Evolutionary conservation across 1,140 invertebrate species (phyloP), one percentile per base, ranked within the genome.

Genomic region (Pachypeltis micranthus): DNA sequence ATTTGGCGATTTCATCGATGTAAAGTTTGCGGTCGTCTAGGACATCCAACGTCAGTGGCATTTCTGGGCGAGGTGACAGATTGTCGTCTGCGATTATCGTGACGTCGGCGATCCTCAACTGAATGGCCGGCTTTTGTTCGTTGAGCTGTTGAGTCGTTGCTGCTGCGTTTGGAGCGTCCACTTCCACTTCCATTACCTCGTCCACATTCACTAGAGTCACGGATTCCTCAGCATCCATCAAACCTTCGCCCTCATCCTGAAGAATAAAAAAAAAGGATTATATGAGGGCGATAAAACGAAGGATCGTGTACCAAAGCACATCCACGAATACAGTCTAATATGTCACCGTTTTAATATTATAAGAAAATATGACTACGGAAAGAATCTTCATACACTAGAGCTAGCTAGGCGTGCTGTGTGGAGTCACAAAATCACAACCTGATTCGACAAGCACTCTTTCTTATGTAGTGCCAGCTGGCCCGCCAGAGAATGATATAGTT

Each of bases 221-320:
- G 19, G 61, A 56, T 10, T 68, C 64, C 16, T 62, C 62, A n/a
- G 63, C 61, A 44, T 66, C 63, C 57, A 72, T 77, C 14, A 78
- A 63, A 57, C 72, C 70, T 44, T 75, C 73, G 51, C 76, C 62
- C 62, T 77, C 76, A 69, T 78, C 75, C 75, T 77, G 60, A 27
- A 54, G 1, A n/a, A 16, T 39, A 39, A n/a, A n/a, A n/a, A n/a
- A n/a, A n/a, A n/a, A n/a, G n/a, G n/a, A n/a, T n/a, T n/a, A n/a
- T n/a, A n/a, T n/a, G n/a, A n/a, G n/a, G n/a, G n/a, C n/a, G n/a
- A n/a, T n/a, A n/a, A n/a, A n/a, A n/a, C n/a, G n/a, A n/a, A n/a
- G n/a, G n/a, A n/a, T n/a, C n/a, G n/a, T n/a, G n/a, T n/a, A n/a
- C n/a, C n/a, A n/a, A n/a, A n/a, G n/a, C 24, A 54, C 47, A 19